Base-by-base conservation (phyloP, 1,140 invertebrate genomes). In the Drosophila parabipectinata region DNA sequence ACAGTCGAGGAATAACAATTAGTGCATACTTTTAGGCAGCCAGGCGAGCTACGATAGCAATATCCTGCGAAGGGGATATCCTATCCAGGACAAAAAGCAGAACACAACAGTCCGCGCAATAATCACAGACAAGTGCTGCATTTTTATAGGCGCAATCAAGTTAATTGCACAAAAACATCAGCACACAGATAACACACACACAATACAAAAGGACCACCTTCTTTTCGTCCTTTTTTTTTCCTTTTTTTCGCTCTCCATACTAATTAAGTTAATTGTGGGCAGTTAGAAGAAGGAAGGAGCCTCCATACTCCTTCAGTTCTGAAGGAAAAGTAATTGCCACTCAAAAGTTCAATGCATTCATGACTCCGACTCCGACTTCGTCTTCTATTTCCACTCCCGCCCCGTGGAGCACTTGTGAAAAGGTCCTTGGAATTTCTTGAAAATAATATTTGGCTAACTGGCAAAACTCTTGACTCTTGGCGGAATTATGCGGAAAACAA, bases 101-200 rank as follows among this genome's bases (percentile, higher is more conserved):
- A 58, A 54, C 10, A 51, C 50, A 47, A 57, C 66, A 64, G 76
- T 60, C 72, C 79, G 72, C 63, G 81, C 69, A 77, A 90, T 90
- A 85, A 90, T 90, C 87, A 90, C 87, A 67, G 72, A 68, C 66
- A 79, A 90, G 72, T 72, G 78, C 82, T 69, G 87, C 87, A 90
- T 90, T 90, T 90, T 90, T 90, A 90, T 87, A 90, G 87, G 87
- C 87, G 79, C 87, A 90, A 90, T 90, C 87, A 87, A 82, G 76
- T 90, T 90, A 90, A 90, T 90, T 90, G 81, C 79, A 69, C 68
- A 79, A 63, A 63, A 37, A 69, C 50, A 72, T 50, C 58, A 62
- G 58, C 4, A 12, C 32, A 21, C 3, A 41, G 55, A 54, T 60
- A 59, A 30, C 51, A 55, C 26, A 12, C 51, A 55, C 26, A n/a